Conservation (phyloP, 2,888 invertebrate genomes). For the Drosophila recens region DNA sequence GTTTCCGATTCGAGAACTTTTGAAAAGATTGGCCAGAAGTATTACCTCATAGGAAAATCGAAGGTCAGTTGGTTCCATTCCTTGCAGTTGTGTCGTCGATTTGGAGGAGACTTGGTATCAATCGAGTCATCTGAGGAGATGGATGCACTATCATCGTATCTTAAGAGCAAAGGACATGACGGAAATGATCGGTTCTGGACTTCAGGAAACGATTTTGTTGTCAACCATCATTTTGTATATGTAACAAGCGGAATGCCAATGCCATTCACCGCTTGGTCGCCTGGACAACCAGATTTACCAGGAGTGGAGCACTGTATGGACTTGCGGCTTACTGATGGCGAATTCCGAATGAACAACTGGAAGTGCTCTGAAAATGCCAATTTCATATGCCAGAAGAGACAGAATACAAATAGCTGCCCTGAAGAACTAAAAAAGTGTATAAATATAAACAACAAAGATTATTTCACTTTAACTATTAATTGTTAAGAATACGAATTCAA, state of each 20-base stretch:
- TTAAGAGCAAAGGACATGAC: slow-evolving; percentile 1
- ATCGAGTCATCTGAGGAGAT: slow-evolving; percentile 8
- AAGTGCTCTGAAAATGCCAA: background rate
- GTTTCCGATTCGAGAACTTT: background rate
- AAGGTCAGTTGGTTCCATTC: slow-evolving; percentile 1
- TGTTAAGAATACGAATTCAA: too few relatives aligned
- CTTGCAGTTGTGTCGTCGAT: slow-evolving; percentile 5
- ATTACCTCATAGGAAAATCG: background rate
- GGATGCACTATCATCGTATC: background rate
- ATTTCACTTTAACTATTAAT: too few relatives aligned
- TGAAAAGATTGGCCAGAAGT: background rate
- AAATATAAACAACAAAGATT: too few relatives aligned
- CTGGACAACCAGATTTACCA: slow-evolving; percentile 4
- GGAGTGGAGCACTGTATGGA: slow-evolving; percentile 4
- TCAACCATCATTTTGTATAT: background rate
- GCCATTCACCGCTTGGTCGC: slow-evolving; percentile 4
- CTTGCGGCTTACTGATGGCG: background rate
- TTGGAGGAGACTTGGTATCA: slow-evolving; percentile 10
- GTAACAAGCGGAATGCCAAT: background rate
- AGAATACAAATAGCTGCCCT: background rate
- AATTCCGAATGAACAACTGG: slow-evolving; percentile 16
- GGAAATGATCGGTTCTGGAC: slow-evolving; percentile 1
- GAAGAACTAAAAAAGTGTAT: too few relatives aligned
- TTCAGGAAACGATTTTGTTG: slow-evolving; percentile 7
- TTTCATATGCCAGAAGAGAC: slow-evolving; percentile 7